These are phyloP conservation scores for Thumatha senex DNA, from an alignment of 2,888 invertebrate genomes.

Conservation along the genomic window DNA sequence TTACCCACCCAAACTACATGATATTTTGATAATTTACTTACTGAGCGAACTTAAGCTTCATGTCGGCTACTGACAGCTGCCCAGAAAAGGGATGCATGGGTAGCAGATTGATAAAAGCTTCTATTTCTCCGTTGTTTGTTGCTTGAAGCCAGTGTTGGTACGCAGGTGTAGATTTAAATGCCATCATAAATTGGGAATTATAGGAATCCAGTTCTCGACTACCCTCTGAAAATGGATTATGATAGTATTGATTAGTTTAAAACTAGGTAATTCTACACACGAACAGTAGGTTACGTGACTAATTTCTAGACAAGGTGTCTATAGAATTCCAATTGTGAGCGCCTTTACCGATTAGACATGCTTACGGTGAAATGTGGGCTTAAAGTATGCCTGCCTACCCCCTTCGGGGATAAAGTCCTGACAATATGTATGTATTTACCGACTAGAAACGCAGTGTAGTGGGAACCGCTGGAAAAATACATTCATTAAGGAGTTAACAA, in stretches of 20 bases:
- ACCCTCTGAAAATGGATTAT: constrained; percentile 82
- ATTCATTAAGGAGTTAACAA: no score
- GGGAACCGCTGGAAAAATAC: no score
- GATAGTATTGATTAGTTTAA: background rate
- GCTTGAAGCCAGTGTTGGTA: constrained; percentile 92
- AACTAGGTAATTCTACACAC: background rate
- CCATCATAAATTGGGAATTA: constrained; percentile 91
- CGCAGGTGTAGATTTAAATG: constrained; percentile 95
- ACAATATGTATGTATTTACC: no score
- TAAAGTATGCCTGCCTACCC: no score
- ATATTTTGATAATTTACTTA: constrained; percentile 76
- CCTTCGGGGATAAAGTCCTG: no score
- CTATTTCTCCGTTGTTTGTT: constrained; percentile 83
- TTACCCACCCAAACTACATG: no score
- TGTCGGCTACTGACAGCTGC: constrained; percentile 96
- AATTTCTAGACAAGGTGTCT: no score
- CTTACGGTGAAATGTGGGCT: no score
- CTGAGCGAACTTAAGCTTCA: constrained; percentile 96
- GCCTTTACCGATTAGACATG: no score
- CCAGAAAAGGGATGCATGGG: constrained; percentile 97
- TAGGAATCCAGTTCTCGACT: constrained; percentile 94
- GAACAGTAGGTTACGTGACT: no score
- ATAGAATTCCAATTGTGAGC: no score
- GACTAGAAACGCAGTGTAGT: no score
- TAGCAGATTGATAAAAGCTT: constrained; percentile 87